Evolutionary conservation across 92 coral and sea anemone species (phyloP), one percentile per base, ranked within the genome.

Genomic region (Actinostola sp.): DNA sequence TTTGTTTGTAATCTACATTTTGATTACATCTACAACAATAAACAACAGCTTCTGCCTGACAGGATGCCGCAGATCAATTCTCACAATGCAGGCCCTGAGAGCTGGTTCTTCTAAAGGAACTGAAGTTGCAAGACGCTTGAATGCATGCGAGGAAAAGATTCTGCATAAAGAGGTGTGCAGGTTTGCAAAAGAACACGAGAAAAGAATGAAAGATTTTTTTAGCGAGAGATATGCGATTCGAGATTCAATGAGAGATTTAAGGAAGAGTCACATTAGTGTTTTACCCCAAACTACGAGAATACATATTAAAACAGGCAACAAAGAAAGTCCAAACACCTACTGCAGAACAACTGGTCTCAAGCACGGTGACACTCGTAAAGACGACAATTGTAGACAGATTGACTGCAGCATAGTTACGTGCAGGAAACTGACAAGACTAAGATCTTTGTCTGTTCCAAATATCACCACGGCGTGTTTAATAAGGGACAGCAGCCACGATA

Each of bases 81-180:
- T 12, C 38, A 61, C 28, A 46, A 75, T 75, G 81, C 81, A 63
- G 23, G 60, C 41, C 19, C 34, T 54, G 21, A 50, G 56, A 34
- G 12, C 54, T 24, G 72, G 81, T 13, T 50, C 66, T 45, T 73
- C 91, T 5, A 87, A 73, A 61, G 75, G 91, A n/a, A 73, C 50
- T 54, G 91, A 85, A 74, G 70, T 77, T 16, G 96, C 91, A 42
- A 89, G 73, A 63, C 83, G 96, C 24, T 66, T 73, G 19, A 89
- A 89, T 54, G 86, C 84, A 1, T 82, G 70, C 14, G 86, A 85
- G 49, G 88, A 82, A 49, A 77, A 78, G 21, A 77, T 62, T 51
- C 88, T 89, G 5, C 86, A 86, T 30, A 70, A 44, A 65, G 85
- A 85, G 63, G 70, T 85, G 32, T 34, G 49, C 27, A 69, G 89